phyloP scores from a whole-genome alignment of 2,888 invertebrate species.

The Oxystoma pomonae region DNA sequence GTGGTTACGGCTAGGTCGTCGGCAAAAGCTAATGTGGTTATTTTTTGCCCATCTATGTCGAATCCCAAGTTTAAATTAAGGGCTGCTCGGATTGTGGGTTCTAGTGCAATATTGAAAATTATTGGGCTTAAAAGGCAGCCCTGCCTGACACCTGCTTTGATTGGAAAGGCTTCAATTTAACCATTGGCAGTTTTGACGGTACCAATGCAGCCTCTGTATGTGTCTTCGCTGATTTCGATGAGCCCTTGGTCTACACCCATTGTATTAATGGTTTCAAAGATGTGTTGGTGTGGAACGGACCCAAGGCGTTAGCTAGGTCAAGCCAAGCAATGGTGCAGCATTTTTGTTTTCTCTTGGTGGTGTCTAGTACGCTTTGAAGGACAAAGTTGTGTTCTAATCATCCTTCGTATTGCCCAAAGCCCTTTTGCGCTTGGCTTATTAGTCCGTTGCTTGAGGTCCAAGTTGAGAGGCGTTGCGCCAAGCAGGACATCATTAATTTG shows the following conservation, averaged over 20 bases:
- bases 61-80: too few species aligned
- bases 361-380: conserved; percentile 31
- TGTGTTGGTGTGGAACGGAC: conserved; percentile 37
- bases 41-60: too few species aligned
- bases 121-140: too few species aligned
- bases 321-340: conserved; percentile 37
- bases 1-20: conserved; percentile 19
- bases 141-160: conserved; percentile 36
- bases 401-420: conserved; percentile 38
- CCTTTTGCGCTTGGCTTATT: too few species aligned
- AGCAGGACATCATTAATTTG: too few species aligned
- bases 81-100: too few species aligned
- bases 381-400: conserved; percentile 40
- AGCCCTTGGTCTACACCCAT: background rate
- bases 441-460: too few species aligned
- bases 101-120: too few species aligned
- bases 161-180: conserved; percentile 2
- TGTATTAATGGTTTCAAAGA: background rate
- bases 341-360: conserved; percentile 17
- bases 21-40: conserved; percentile 19
- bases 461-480: too few species aligned
- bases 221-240: conserved; percentile 17
- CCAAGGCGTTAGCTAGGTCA: conserved; percentile 43
- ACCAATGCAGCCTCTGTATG: conserved; percentile 11
- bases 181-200: background rate